These are phyloP conservation scores for Spermophilus dauricus DNA, from an alignment of 2,113 vertebrate species.

Conservation along the genomic window DNA sequence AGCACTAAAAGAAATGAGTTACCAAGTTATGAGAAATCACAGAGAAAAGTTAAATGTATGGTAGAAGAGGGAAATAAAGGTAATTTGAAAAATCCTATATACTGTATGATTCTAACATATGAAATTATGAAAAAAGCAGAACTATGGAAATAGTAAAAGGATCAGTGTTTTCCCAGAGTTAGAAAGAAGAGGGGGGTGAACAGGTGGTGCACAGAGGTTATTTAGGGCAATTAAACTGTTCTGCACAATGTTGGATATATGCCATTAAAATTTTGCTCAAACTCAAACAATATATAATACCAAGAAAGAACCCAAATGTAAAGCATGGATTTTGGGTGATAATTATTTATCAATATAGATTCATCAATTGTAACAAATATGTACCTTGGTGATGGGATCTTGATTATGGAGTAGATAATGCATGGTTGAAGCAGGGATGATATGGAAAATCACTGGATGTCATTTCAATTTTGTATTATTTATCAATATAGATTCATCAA, in stretches of 20 bases:
- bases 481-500: neutral
- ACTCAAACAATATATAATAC: neutral
- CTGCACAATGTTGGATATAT: neutral
- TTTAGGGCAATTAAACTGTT: neutral
- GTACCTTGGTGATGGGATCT: neutral
- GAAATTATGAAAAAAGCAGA: neutral
- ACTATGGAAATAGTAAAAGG: neutral
- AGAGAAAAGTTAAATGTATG: neutral
- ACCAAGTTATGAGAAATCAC: neutral
- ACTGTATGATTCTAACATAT: neutral
- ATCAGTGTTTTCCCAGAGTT: neutral
- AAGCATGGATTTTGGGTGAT: neutral
- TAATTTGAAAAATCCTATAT: neutral
- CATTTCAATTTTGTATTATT: neutral
- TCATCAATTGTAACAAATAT: neutral
- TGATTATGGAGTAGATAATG: neutral
- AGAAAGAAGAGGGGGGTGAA: neutral
- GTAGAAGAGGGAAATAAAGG: neutral
- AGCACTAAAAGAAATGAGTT: neutral
- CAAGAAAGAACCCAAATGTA: neutral
- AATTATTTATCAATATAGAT: neutral
- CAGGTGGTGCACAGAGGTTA: neutral
- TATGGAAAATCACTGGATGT: neutral
- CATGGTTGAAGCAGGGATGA: too few species aligned
- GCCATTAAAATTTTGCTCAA: neutral